Base-by-base conservation (phyloP, 1,140 invertebrate species). In the Eurosta solidaginis region DNA sequence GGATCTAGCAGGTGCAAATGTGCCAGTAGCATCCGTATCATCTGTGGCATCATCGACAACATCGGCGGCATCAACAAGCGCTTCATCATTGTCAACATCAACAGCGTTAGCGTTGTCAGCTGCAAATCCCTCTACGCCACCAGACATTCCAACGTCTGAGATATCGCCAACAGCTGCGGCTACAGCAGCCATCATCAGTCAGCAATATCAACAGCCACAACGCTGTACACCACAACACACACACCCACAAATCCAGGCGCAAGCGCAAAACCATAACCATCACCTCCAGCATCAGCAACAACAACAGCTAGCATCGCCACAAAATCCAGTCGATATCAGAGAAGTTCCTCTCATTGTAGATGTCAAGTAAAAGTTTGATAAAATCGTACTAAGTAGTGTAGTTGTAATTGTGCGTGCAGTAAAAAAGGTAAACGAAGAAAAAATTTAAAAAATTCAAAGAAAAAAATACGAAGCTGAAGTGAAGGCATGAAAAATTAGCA, bases 261-360 rank as follows among this genome's bases (percentile, higher is more conserved):
- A 44, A 22, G 22, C 33, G 5, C 40, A 78, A 25, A 68, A 77
- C 42, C 82, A 79, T 12, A 75, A 22, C 36, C 81, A 80, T 20
- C 79, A 52, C 44, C 81, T 78, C 40, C 79, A 81, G 3, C 80
- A 78, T 42, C 78, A 79, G 44, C 80, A 76, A 63, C 82, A 81
- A 22, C 80, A 82, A 68, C 81, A 83, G 79, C 82, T 85, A 77
- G 80, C 82, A 81, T 83, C 85, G 82, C 82, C 85, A 81, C 83
- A 85, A 85, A 87, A 87, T 85, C 83, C 87, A 82, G 85, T 87
- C 82, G 85, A 87, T 85, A 87, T 85, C 83, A 87, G 85, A 74
- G 85, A 87, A 86, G 85, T 87, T 87, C 85, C 85, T 87, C 85
- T 87, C 79, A 85, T 86, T 86, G 85, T 87, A 82, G 85, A 87